Percentiles rank a stretch among this genome's conserved stretches.
These are phyloP conservation scores for Myotis daubentonii DNA, from an alignment of 2,797 vertebrate species.

Conservation along the genomic window DNA sequence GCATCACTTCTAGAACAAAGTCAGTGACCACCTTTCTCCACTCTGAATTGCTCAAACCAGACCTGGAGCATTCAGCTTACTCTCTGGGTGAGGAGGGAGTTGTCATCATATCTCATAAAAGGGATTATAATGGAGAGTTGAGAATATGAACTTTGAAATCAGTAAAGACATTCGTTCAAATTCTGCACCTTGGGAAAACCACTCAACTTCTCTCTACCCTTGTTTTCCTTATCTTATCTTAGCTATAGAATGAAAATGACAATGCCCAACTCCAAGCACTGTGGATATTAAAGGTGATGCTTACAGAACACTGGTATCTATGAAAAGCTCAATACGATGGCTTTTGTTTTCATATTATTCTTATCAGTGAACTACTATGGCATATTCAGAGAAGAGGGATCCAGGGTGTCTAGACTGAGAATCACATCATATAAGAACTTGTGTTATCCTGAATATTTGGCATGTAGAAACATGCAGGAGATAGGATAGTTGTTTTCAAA, in stretches of 20 bases:
- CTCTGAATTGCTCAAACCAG: background rate
- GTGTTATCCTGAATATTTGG: background rate
- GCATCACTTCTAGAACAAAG: constrained; percentile 18
- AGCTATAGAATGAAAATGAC: background rate
- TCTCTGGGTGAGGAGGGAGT: background rate
- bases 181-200: background rate
- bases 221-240: background rate
- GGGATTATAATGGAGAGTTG: background rate
- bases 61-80: background rate
- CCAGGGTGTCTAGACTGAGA: background rate
- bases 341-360: constrained; percentile 26
- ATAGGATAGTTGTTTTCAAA: background rate
- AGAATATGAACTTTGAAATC: background rate
- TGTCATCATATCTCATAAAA: background rate
- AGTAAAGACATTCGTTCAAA: constrained; percentile 26
- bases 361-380: background rate
- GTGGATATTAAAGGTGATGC: background rate
- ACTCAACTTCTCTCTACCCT: background rate
- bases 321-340: background rate
- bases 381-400: background rate
- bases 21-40: constrained; percentile 1
- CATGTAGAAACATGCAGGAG: background rate
- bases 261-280: background rate
- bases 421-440: background rate
- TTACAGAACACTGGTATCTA: background rate